These are phyloP conservation scores for Stichopus horrens DNA, from an alignment of 53 echinoderm and acorn worm genomes.

Conservation along the genomic window DNA sequence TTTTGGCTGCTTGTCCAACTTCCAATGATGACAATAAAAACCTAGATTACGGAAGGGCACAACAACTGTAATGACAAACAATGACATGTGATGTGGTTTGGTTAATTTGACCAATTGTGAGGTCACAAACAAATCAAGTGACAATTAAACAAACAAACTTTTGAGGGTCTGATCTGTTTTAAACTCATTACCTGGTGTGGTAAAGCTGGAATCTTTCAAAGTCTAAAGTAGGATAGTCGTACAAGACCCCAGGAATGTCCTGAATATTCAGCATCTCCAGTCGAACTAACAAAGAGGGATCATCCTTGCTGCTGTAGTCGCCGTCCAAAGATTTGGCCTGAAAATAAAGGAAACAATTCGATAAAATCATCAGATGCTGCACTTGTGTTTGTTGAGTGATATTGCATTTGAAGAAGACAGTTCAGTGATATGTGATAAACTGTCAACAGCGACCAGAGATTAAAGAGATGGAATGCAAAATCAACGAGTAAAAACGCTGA, in stretches of 20 bases:
- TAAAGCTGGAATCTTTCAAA: conserved; percentile 89
- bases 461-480: no score
- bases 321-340: conserved; percentile 96
- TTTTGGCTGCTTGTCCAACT: no score
- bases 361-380: no score
- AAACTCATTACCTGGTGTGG: conserved; percentile 68
- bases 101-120: neutral
- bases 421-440: no score
- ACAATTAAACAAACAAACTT: neutral
- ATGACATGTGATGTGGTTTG: neutral
- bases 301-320: conserved; percentile 91
- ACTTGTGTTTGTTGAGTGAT: no score
- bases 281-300: conserved; percentile 77
- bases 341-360: neutral
- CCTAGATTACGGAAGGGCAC: no score
- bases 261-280: conserved; percentile 83
- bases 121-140: neutral
- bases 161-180: neutral
- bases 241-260: conserved; percentile 80
- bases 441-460: no score
- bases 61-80: no score
- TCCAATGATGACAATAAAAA: no score
- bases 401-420: no score
- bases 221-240: conserved; percentile 84
- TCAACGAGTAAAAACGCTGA: no score